Evolutionary conservation across 2,888 invertebrate genomes (phyloP), one percentile per base, ranked within the genome.

Genomic region (Cataglyphis rosenhaueri): DNA sequence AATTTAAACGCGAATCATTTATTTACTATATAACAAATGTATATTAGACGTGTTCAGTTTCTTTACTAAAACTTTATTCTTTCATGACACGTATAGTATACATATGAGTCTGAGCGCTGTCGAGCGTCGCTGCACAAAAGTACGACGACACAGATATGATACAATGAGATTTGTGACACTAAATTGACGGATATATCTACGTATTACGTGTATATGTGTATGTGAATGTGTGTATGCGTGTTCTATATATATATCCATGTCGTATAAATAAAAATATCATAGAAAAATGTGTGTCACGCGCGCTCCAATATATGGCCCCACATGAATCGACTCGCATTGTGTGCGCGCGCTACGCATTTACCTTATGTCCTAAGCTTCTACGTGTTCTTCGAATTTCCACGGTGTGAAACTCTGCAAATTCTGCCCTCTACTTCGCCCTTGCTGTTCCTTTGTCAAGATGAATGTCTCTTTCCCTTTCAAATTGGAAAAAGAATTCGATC

Each of bases 151-250:
- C 81, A 74, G 76, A 59, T 84, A 84, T 82, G 65, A 83, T 89
- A 89, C 83, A 88, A 84, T 85, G 83, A 55, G 83, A 87, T 89
- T 84, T 88, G 76, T 82, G 32, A 88, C n/a, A 82, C 70, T 78
- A 78, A 82, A 57, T 59, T 32, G 44, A 81, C 55, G 65, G 68
- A 75, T 78, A n/a, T 8, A 57, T 10, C 9, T 44, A 18, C 10
- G 29, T 68, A 29, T 52, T 29, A 35, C 38, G 68, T 68, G 29
- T 41, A 25, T 25, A 32, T 38, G 8, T 29, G 35, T 35, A 8
- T 44, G 55, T 35, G 38, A 15, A 12, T 12, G 48, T 52, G 2
- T 59, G 25, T 70, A 29, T 61, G 35, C n/a, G 15, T 52, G 44
- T 73, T 3, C 6, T n/a, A 48, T 48, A 21, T 18, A 70, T 71